Conservation (phyloP, 2,888 invertebrate species). For the Tipula confusa region DNA sequence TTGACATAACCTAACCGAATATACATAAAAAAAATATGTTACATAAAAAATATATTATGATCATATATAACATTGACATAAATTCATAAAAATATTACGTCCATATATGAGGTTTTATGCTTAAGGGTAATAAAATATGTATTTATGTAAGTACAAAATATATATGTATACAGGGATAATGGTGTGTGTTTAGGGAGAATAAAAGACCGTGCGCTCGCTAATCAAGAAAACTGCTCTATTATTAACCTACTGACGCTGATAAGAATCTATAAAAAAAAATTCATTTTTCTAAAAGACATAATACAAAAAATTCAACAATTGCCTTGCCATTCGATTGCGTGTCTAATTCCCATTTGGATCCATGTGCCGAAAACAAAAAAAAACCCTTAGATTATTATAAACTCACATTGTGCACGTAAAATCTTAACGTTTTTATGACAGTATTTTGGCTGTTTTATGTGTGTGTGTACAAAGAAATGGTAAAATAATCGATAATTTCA, state of each 20-base stretch:
- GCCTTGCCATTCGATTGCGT: conserved; percentile 12
- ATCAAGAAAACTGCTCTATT: conserved; percentile 12
- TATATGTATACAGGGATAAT: not conserved
- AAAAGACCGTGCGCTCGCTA: not conserved
- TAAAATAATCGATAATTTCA: not conserved
- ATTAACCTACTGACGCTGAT: not conserved
- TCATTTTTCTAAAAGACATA: not conserved
- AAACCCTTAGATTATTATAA: not conserved
- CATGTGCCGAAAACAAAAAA: not conserved
- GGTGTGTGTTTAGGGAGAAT: not conserved
- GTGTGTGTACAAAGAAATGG: not conserved
- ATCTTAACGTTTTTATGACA: not conserved
- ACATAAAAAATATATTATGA: not conserved
- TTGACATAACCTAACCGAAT: not conserved
- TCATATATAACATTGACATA: conserved; percentile 13
- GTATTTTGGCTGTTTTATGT: not conserved
- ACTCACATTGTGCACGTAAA: not conserved
- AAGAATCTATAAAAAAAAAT: not conserved
- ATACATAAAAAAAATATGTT: not conserved
- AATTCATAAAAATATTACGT: not conserved
- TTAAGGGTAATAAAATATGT: not conserved
- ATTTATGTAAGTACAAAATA: not conserved
- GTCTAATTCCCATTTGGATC: not conserved
- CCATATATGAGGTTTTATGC: not conserved
- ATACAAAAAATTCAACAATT: conserved; percentile 14